phyloP scores from a whole-genome alignment of 2,888 invertebrate species.

The Muschampia plurimacula region DNA sequence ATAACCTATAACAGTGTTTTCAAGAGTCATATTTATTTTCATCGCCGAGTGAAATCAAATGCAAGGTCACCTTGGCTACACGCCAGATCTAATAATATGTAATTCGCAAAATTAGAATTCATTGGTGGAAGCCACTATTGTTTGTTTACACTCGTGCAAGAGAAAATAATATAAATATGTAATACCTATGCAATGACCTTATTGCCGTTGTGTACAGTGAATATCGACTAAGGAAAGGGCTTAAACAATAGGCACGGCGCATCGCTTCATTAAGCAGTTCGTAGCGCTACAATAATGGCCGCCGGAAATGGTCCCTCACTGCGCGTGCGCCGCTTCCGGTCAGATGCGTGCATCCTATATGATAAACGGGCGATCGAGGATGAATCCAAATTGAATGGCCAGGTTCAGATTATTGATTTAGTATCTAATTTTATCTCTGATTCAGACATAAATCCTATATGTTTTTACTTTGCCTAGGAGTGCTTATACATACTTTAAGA shows the following conservation, averaged over 20 bases:
- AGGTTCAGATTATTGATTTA: slow-evolving; percentile 34
- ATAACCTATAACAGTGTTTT: not conserved
- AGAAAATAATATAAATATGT: slow-evolving; percentile 30
- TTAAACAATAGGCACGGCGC: slow-evolving; percentile 60
- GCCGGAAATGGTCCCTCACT: slow-evolving; percentile 69
- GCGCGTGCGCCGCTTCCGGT: slow-evolving; percentile 74
- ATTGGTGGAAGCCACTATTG: slow-evolving; percentile 1
- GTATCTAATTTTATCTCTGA: slow-evolving; percentile 22
- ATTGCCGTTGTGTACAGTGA: slow-evolving; percentile 42
- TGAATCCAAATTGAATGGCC: slow-evolving; percentile 44
- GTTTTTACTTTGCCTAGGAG: too few relatives aligned
- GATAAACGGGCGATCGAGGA: slow-evolving; percentile 65
- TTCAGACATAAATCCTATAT: not conserved
- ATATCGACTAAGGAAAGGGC: slow-evolving; percentile 59
- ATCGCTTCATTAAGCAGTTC: slow-evolving; percentile 71
- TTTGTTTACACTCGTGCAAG: slow-evolving; percentile 19
- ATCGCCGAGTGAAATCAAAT: slow-evolving; percentile 38
- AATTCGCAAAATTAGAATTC: slow-evolving; percentile 40
- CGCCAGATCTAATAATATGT: slow-evolving; percentile 62
- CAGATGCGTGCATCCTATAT: slow-evolving; percentile 66
- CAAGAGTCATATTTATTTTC: slow-evolving; percentile 21
- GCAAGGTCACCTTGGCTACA: slow-evolving; percentile 67
- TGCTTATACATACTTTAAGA: too few relatives aligned
- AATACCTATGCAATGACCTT: slow-evolving; percentile 65
- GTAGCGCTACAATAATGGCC: slow-evolving; percentile 65